Evolutionary conservation across 2,113 vertebrate species (phyloP).

Genomic region (Phalacrocorax pelagicus): DNA sequence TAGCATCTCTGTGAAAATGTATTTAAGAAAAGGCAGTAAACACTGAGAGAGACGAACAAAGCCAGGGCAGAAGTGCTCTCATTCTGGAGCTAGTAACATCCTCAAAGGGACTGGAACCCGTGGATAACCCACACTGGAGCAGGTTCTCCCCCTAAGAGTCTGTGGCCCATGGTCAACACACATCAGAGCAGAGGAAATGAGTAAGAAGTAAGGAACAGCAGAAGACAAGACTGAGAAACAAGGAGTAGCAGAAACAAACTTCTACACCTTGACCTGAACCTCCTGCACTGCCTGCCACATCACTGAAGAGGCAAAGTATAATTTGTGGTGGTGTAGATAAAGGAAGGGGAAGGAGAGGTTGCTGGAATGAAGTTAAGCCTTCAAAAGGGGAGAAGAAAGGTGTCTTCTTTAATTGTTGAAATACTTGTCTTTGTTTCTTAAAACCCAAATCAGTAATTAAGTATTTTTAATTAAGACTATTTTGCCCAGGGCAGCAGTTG

Average conservation of each 20-base stretch:
- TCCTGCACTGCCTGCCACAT: not conserved
- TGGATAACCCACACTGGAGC: not conserved
- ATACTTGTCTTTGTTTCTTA: not conserved
- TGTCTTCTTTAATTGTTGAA: not conserved
- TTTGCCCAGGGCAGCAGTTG: not conserved
- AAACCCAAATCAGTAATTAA: not conserved
- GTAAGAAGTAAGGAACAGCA: not conserved
- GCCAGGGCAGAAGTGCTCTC: not conserved
- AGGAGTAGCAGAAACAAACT: not conserved
- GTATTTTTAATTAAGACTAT: not conserved
- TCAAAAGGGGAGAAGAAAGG: accelerated
- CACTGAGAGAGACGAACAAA: not conserved
- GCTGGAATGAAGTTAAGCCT: not conserved
- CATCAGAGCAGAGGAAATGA: not conserved
- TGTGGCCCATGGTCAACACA: accelerated
- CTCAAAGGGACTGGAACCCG: not conserved
- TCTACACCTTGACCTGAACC: not conserved
- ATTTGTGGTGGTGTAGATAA: not conserved
- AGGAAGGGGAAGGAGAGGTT: not conserved
- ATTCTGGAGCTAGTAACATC: not conserved
- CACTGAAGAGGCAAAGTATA: not conserved
- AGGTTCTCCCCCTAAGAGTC: not conserved
- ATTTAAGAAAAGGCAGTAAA: not conserved
- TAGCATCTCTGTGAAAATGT: not conserved
- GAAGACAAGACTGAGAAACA: not conserved